phyloP scores from a whole-genome alignment of 2,888 invertebrate genomes.

The Urechis unicinctus region DNA sequence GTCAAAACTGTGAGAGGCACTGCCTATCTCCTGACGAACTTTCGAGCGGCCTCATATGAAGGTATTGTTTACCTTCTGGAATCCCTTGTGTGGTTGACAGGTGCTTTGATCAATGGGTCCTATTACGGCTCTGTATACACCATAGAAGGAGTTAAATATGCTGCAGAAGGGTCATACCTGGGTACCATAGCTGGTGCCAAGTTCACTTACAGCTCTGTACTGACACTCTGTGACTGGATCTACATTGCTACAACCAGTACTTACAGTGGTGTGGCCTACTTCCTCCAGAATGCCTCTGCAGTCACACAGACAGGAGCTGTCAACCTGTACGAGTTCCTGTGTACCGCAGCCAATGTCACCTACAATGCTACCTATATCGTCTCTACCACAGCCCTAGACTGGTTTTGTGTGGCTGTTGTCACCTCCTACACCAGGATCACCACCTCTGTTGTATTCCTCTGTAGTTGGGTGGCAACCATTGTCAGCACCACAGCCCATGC shows the following conservation, averaged over 20 bases:
- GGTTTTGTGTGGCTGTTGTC: neutral
- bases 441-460: neutral
- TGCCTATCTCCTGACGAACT: conserved; percentile 13
- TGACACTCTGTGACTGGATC: too few relatives aligned
- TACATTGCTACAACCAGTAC: neutral
- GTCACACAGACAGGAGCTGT: neutral
- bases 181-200: neutral
- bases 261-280: neutral
- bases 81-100: neutral
- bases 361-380: neutral
- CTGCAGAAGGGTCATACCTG: neutral
- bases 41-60: conserved; percentile 11
- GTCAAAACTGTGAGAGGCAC: conserved; percentile 3
- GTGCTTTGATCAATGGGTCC: neutral
- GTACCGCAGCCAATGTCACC: neutral
- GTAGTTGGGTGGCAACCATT: neutral
- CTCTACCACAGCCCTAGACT: neutral
- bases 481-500: neutral
- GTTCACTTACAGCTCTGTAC: neutral
- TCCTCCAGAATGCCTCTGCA: neutral
- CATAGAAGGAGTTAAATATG: neutral
- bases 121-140: neutral
- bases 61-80: conserved; percentile 7
- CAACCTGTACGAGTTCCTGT: neutral
- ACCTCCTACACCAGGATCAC: conserved; percentile 3